A percentile compares a stretch with the other conserved stretches of the same genome.
Evolutionary conservation across 2,888 invertebrate genomes (phyloP).

Genomic region (Microctonus aethiopoides): DNA sequence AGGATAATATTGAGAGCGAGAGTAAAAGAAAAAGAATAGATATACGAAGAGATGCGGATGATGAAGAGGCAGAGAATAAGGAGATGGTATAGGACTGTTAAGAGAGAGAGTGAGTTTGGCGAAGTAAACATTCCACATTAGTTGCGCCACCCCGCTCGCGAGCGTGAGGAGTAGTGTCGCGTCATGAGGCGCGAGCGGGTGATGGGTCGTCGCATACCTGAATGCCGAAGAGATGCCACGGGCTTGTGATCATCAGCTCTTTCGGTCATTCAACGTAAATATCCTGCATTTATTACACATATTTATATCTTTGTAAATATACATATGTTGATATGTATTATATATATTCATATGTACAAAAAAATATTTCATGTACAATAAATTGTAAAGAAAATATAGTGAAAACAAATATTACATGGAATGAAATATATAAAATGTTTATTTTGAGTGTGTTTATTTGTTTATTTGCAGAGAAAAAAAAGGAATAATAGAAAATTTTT

Average conservation of each 20-base stretch:
- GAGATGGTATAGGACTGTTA: neutral
- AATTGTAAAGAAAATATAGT: no score
- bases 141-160: conserved; percentile 21
- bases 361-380: no score
- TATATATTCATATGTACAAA: no score
- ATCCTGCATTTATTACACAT: conserved; percentile 10
- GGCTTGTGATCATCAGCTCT: neutral
- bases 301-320: neutral
- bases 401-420: no score
- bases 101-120: neutral
- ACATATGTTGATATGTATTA: no score
- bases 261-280: conserved; percentile 26
- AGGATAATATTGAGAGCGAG: neutral
- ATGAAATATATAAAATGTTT: no score
- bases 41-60: neutral
- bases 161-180: conserved; percentile 18
- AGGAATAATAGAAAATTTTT: no score
- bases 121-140: conserved; percentile 24
- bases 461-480: no score
- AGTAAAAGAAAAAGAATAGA: neutral
- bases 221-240: conserved; percentile 3
- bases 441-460: no score
- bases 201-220: conserved; percentile 30
- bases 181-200: conserved; percentile 17
- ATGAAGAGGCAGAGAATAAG: neutral